phyloP scores from a whole-genome alignment of 1,140 invertebrate species.

The Dermatophagoides farinae region DNA sequence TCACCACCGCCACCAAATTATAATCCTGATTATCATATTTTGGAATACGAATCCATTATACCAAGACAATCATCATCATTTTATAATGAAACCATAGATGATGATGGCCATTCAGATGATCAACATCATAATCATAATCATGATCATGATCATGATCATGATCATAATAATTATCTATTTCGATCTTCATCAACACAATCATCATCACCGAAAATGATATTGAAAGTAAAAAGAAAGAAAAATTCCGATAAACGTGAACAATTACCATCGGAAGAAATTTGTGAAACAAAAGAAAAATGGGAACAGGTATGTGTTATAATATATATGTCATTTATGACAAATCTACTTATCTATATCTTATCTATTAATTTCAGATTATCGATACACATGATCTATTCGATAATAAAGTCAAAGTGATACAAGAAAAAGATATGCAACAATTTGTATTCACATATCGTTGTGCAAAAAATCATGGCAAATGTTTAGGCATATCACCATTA shows the following conservation, averaged over 20 bases:
- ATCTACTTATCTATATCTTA: background rate
- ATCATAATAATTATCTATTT: too few relatives aligned
- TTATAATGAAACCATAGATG: slow-evolving; percentile 1
- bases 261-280: slow-evolving; percentile 20
- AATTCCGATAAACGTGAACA: background rate
- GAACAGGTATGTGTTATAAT: slow-evolving; percentile 15
- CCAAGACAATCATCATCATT: background rate
- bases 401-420: slow-evolving; percentile 18
- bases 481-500: slow-evolving; percentile 12
- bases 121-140: background rate
- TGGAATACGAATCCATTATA: background rate
- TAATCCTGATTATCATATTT: slow-evolving; percentile 14
- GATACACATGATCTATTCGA: slow-evolving; percentile 20
- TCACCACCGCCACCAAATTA: slow-evolving; percentile 13
- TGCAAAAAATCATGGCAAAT: slow-evolving; percentile 13
- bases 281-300: slow-evolving; percentile 19
- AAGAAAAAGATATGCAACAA: slow-evolving; percentile 18
- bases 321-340: background rate
- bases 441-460: slow-evolving; percentile 20
- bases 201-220: background rate
- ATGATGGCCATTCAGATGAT: background rate
- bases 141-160: too few relatives aligned
- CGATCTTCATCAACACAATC: background rate
- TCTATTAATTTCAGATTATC: slow-evolving; percentile 16
- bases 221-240: background rate